A percentile compares a stretch with the other conserved stretches of the same genome.
These are phyloP conservation scores for Melieria picta DNA, from an alignment of 2,888 invertebrate species.

Conservation along the genomic window DNA sequence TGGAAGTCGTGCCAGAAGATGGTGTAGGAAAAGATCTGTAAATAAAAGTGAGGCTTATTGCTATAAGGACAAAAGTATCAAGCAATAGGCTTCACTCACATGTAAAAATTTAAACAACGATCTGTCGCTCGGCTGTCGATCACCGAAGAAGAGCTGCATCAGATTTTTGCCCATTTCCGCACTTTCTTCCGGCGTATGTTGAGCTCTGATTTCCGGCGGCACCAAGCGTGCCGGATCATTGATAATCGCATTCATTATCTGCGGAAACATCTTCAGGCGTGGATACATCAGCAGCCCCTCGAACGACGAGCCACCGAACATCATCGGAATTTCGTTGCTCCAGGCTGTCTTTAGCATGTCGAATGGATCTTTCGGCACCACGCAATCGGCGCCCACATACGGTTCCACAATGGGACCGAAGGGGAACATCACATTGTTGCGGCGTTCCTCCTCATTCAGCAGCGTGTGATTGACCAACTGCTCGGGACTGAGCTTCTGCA, in stretches of 20 bases:
- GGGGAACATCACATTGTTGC: constrained; percentile 49
- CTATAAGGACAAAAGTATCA: background rate
- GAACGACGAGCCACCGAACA: constrained; percentile 59
- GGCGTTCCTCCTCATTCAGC: constrained; percentile 50
- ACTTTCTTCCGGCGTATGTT: constrained; percentile 36
- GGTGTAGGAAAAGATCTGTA: constrained; percentile 58
- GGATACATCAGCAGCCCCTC: constrained; percentile 61
- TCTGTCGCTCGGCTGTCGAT: constrained; percentile 53
- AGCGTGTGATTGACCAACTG: constrained; percentile 54
- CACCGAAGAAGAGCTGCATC: constrained; percentile 65
- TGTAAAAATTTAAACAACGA: constrained; percentile 59
- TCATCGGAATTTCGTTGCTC: constrained; percentile 57
- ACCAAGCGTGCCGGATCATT: constrained; percentile 42
- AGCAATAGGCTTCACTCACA: constrained; percentile 46
- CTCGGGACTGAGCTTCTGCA: constrained; percentile 56
- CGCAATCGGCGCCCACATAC: constrained; percentile 55
- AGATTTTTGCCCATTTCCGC: constrained; percentile 53
- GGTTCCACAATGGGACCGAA: constrained; percentile 62
- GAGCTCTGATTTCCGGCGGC: constrained; percentile 44
- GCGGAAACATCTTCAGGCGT: constrained; percentile 44
- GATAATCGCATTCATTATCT: constrained; percentile 44
- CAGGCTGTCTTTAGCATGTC: constrained; percentile 58
- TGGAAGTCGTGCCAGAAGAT: constrained; percentile 63
- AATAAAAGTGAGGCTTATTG: background rate
- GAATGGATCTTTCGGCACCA: constrained; percentile 52